Base-by-base conservation (phyloP, 2,888 invertebrate species). In the Erebia epiphron region DNA sequence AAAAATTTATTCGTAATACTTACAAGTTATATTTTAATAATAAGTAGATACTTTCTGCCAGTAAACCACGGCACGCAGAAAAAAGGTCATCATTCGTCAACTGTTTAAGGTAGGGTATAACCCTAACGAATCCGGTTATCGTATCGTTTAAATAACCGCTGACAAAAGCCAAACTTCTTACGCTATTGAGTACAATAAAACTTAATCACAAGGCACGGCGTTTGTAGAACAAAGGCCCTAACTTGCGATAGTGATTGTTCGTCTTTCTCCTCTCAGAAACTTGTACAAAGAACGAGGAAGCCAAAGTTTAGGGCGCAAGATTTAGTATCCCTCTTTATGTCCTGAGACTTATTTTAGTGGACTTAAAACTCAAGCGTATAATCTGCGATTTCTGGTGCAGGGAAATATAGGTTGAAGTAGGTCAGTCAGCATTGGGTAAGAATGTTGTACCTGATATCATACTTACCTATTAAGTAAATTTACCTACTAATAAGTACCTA, bases 241-340 rank as follows among this genome's bases (percentile, higher is more conserved):
- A 68, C 54, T 56, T 21, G 62, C 16, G 60, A 61, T 41, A 69
- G 65, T 60, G 54, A 69, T 69, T 61, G 65, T 69, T 69, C 35
- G 49, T 46, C 21, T 58, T 50, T 65, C 65, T 58, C 58, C 57
- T 49, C 43, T 58, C 46, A 46, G 67, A 14, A 67, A 58, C 67
- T 67, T 35, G 46, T 26, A 67, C 67, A 67, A 66, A 67, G 49
- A 52, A 16, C 52, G 41, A 54, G n/a, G 50, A 21, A 35, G 65
- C 41, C 21, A 56, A 65, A 65, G 57, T 67, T 57, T 57, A 54
- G 41, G 67, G 67, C 11, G 43, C 58, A 58, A 67, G 57, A 67
- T 58, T 57, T 58, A 65, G 66, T 57, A n/a, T 18, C 26, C 58
- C 8, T 16, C 11, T 7, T 35, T 64, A 35, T 64, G 49, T 21